Evolutionary conservation across 1,140 invertebrate species (phyloP), one percentile per base, ranked within the genome.

Genomic region (Penaeus chinensis): DNA sequence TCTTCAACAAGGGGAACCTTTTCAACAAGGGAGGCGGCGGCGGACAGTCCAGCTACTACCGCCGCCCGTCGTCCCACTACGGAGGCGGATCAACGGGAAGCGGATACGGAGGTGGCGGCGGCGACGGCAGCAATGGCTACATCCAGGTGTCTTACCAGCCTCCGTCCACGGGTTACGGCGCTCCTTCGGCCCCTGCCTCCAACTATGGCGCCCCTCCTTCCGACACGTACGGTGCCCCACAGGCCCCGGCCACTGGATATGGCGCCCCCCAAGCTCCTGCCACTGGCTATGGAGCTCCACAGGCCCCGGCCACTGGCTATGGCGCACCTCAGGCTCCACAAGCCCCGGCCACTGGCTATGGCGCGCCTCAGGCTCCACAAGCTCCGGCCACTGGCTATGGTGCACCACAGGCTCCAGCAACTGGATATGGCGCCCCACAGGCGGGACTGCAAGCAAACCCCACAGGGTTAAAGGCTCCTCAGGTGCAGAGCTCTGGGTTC

Each of bases 11-110:
- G 42, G 69, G 54, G 10, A 87, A 32, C 42, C 4, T 87, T 4
- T 66, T 87, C 60, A 87, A 76, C 69, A 87, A 87, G 42, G 85
- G 85, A 47, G 65, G 24, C 7, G 85, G 85, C 24, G 65, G 24
- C 7, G 85, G 79, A 22, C 16, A 61, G 66, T 87, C 85, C 27
- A 82, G 85, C 37, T 87, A 87, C 66, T 54, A 82, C 60, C 80
- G 80, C 20, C 66, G 37, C n/a, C 85, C 85, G 5, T 32, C 85
- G 19, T 82, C 85, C 32, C 80, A 82, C 60, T 87, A 87, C 27
- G 85, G 85, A 22, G 79, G 65, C 32, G 80, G 71, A 60, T 62
- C 47, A 24, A 22, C 61, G 27, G 84, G 77, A 19, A 61, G 82
- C 16, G 22, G 61, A 4, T 18, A 47, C 18, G 69, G 84, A 20